Conservation (phyloP, 1,140 invertebrate species). For the Kradibia gibbosae region DNA sequence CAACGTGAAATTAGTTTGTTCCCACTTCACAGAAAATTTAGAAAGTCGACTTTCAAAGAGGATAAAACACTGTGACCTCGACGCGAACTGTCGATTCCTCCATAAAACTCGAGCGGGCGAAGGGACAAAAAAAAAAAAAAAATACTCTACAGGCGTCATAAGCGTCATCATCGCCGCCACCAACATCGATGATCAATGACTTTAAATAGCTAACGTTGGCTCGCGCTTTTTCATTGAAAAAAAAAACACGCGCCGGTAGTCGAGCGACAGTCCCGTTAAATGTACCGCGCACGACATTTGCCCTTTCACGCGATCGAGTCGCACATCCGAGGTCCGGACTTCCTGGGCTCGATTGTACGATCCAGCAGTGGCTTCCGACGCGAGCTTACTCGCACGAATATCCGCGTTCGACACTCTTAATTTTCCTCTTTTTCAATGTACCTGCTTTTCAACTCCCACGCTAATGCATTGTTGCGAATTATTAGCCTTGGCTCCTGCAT, state of each 20-base stretch:
- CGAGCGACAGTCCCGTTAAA: constrained; percentile 32
- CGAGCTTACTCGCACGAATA: constrained; percentile 53
- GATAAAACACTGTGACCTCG: background rate
- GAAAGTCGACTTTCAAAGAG: background rate
- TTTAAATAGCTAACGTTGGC: background rate
- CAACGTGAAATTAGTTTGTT: background rate
- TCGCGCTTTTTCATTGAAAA: background rate
- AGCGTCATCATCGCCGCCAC: background rate
- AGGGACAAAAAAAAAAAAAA: background rate
- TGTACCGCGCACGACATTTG: constrained; percentile 34
- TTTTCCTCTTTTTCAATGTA: background rate
- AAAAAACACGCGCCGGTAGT: background rate
- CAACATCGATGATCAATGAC: background rate
- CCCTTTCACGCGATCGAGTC: constrained; percentile 41
- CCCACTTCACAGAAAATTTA: background rate
- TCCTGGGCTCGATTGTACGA: constrained; percentile 54
- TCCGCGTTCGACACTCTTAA: constrained; percentile 42
- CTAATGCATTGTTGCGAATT: too few species aligned
- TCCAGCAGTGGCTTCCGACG: constrained; percentile 53
- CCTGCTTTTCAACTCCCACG: background rate
- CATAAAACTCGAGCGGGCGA: background rate
- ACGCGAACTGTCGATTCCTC: background rate
- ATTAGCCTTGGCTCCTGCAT: too few species aligned
- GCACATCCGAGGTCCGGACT: constrained; percentile 42
- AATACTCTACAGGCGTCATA: background rate